Evolutionary conservation across 2,888 invertebrate species (phyloP), one percentile per base, ranked within the genome.

Genomic region (Lymantria dispar): DNA sequence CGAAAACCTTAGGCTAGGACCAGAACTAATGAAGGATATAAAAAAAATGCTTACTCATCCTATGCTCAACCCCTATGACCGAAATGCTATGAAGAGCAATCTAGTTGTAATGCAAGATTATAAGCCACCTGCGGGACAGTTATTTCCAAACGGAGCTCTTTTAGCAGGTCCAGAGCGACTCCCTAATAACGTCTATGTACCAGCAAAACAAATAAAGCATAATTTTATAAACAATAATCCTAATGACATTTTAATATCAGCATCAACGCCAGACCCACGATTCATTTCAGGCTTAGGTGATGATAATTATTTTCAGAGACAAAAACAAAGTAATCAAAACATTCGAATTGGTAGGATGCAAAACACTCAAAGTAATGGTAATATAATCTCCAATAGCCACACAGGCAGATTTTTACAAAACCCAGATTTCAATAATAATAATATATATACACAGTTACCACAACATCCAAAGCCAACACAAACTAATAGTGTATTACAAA

Each of bases 1-100:
- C 29, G 89, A 76, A 48, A 89, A 86, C 52, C 76, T 92, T 14
- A 85, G 87, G 68, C 64, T 92, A 44, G 92, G 92, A 11, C 89
- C 92, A 30, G 92, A 93, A 48, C 86, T 93, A 56, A 91, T 93
- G 80, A 88, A 91, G 39, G 93, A 93, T 50, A 85, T 93, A 1
- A 92, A 92, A 62, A 92, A 92, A 61, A 93, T 93, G 93, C 80
- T 93, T 8, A 91, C 89, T 11, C 84, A 93, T 50, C 89, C 91
- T 0, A 86, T 92, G 75, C 73, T 78, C 22, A 85, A 89, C 59
- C 90, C 91, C 0, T 85, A 87, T 39, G 80, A 87, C 50, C 80
- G 77, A 56, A 74, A 55, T 39, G 56, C 73, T 29, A 80, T 82
- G 75, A 88, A 80, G 54, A 79, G 77, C 50, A 85, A 86, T 58